These are phyloP conservation scores for Acyrthosiphon pisum DNA, from an alignment of 1,140 invertebrate species.

Conservation along the genomic window DNA sequence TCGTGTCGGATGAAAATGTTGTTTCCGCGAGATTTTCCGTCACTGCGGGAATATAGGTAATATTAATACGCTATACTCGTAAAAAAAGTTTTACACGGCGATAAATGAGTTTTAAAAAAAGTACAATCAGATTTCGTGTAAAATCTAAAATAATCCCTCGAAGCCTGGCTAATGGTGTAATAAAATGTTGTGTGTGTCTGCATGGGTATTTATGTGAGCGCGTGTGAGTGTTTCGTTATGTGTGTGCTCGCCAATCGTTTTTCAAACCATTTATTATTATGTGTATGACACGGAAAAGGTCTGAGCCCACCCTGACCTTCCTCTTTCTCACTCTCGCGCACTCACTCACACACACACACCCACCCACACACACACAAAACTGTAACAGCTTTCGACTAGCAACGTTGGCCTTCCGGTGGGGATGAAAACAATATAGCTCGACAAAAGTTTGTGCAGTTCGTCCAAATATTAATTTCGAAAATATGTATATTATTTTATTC, in stretches of 20 bases:
- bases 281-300: slow-evolving; percentile 40
- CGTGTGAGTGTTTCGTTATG: not conserved
- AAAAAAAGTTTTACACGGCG: not conserved
- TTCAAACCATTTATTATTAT: slow-evolving; percentile 52
- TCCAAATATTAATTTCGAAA: slow-evolving; percentile 20
- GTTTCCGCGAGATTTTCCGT: not conserved
- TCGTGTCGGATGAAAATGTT: not conserved
- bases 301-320: not conserved
- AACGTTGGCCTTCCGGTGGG: not conserved
- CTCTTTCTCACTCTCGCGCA: not conserved
- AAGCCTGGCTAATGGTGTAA: slow-evolving; percentile 11
- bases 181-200: slow-evolving; percentile 30
- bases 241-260: not conserved
- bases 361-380: not conserved
- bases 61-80: not conserved
- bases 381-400: not conserved
- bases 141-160: slow-evolving; percentile 43
- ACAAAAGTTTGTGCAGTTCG: not conserved
- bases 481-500: not conserved
- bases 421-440: not conserved
- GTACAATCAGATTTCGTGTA: slow-evolving; percentile 13
- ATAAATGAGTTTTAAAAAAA: slow-evolving; percentile 31
- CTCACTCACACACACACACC: not conserved
- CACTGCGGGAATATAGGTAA: not conserved
- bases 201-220: not conserved